Base-by-base conservation (phyloP, 2,888 invertebrate genomes). In the Eupithecia dodoneata region DNA sequence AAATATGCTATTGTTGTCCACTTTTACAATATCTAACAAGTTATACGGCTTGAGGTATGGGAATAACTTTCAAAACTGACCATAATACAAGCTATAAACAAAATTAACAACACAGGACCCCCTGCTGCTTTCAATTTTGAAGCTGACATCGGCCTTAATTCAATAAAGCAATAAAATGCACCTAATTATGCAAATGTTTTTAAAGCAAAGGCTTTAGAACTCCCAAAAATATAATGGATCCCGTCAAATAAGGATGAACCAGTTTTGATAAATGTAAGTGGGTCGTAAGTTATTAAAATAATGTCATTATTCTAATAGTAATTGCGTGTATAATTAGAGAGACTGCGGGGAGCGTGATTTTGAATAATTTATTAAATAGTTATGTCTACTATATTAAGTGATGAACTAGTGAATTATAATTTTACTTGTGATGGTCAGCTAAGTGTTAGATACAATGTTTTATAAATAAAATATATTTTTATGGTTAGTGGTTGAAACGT, bases 131-230 rank as follows among this genome's bases (percentile, higher is more conserved):
- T 93, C 95, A 95, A 95, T 95, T 95, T 95, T 94, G 93, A 92
- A 87, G 85, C 92, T 93, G 95, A 95, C 95, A 94, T 94, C 92
- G 93, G 92, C 90, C 93, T 91, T 95, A 95, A 95, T 95, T 95
- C 95, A 95, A 95, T 95, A 95, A 94, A 95, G 95, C 94, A 91
- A 95, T 95, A 95, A 95, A 95, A 94, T 94, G 94, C 94, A 95
- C 95, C 94, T 95, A 95, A 95, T 95, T 95, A 95, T 95, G 95
- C 94, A 94, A 95, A 95, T 94, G 94, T 89, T 91, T 91, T 84
- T 91, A 90, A 93, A 94, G 92, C 91, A 92, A 91, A 89, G 90
- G 88, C 92, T 92, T 92, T 92, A 90, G 86, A 87, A 87, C 86
- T 88, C 83, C 83, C 87, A 87, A 92, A 93, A 91, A 92, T 93